Percentiles rank a stretch among this genome's conserved stretches.
Evolutionary conservation across 64 coral and sea anemone genomes (phyloP).

Genomic region (Pocillopora damicornis): DNA sequence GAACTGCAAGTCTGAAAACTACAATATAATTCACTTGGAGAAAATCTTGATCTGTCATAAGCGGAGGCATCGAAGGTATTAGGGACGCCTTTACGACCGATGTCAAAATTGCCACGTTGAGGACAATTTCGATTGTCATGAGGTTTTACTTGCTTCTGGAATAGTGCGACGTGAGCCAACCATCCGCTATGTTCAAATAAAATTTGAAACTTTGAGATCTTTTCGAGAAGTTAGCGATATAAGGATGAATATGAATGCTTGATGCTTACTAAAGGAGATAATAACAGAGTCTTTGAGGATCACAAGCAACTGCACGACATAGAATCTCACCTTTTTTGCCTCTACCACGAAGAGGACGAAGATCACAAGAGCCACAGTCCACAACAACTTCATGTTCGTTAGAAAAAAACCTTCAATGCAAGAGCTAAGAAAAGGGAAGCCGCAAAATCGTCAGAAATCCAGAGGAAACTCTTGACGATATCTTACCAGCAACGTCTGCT

Average conservation of each 20-base stretch:
- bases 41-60: no score
- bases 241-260: no score
- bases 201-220: no score
- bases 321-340: conserved; percentile 45
- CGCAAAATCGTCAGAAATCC: conserved; percentile 6
- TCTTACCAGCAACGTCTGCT: neutral
- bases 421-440: neutral
- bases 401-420: neutral
- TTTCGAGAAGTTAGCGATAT: no score
- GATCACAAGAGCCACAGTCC: conserved; percentile 19
- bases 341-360: conserved; percentile 17
- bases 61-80: neutral
- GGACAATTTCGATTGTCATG: no score
- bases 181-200: no score
- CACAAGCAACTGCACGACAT: neutral
- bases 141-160: no score
- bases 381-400: conserved; percentile 17
- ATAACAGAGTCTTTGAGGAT: neutral
- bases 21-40: no score
- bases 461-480: conserved; percentile 7
- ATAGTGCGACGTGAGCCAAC: no score
- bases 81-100: neutral
- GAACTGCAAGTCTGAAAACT: no score
- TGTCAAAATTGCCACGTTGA: no score
- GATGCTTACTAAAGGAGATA: neutral